Conservation (phyloP, 2,888 invertebrate species). For the Drosophila stalkeri region DNA sequence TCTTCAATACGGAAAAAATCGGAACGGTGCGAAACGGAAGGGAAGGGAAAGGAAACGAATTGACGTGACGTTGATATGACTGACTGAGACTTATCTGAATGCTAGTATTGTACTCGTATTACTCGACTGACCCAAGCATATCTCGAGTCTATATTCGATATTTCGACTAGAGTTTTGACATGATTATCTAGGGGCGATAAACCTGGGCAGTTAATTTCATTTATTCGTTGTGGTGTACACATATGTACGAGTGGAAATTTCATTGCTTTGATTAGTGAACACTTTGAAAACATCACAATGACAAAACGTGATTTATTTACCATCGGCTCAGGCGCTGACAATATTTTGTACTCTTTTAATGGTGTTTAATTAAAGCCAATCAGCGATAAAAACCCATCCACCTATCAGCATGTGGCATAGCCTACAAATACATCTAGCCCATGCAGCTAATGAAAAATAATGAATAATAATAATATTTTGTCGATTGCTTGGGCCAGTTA, state of each 20-base stretch:
- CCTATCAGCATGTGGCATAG: constrained; percentile 72
- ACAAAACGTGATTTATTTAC: constrained; percentile 73
- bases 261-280: constrained; percentile 60
- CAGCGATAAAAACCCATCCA: constrained; percentile 67
- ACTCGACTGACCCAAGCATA: constrained; percentile 47
- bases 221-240: constrained; percentile 52
- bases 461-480: constrained; percentile 38
- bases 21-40: constrained; percentile 22
- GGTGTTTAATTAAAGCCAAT: constrained; percentile 81
- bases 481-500: constrained; percentile 29
- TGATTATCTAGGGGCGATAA: constrained; percentile 69
- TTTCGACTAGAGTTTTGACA: constrained; percentile 50
- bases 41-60: constrained; percentile 11
- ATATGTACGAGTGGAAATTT: constrained; percentile 45
- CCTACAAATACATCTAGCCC: constrained; percentile 45
- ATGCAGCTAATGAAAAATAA: constrained; percentile 63
- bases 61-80: constrained; percentile 48
- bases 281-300: constrained; percentile 75
- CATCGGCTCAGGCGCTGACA: constrained; percentile 62
- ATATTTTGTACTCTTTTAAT: constrained; percentile 72
- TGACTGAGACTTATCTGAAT: constrained; percentile 29
- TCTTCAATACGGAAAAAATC: constrained; percentile 4
- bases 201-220: constrained; percentile 69
- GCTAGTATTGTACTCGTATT: constrained; percentile 31
- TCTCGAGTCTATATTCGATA: constrained; percentile 20